Base-by-base conservation (phyloP, 35 echinoderm and acorn worm genomes). In the Stichopus chloronotus region DNA sequence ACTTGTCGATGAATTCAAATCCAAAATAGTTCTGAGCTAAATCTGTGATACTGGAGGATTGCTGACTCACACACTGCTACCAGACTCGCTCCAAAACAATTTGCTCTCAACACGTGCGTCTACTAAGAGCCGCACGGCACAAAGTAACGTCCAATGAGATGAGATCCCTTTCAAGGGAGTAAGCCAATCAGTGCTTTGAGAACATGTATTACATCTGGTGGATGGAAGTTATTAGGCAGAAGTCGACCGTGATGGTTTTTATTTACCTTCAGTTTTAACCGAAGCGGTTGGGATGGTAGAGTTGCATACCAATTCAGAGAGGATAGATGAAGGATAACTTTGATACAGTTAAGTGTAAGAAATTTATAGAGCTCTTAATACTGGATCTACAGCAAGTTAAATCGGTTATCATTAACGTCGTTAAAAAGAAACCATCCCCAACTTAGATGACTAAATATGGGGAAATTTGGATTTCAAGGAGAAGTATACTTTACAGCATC, bases 11-110 rank as follows among this genome's bases (percentile, higher is more conserved):
- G 19, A 56, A 17, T 55, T 83, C 80, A 83, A 13, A 20, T 83
- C 80, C 43, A 52, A 83, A n/a, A 55, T 52, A 52, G 52, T 83
- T 83, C 80, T 83, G 80, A 83, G 52, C 55, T 55, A 55, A 83
- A 55, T 83, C 80, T 52, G 55, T 56, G 7, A 17, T 52, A 83
- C 53, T 83, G 53, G 6, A 17, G 25, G 55, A 83, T 83, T 83
- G 55, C 80, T 17, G 53, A 52, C n/a, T 11, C 80, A 83, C 61
- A 65, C 19, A 65, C 61, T 43, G 61, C 11, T 83, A 55, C 55
- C 80, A 83, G 80, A 83, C 80, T 83, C 55, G n/a, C 80, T 83
- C 6, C 80, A 55, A 83, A 83, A 83, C 80, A 83, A 83, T 83
- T 83, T 83, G 52, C 80, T 83, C 17, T 83, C 53, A 11, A 83